Base-by-base conservation (phyloP, 2,113 vertebrate genomes). In the Anguilla rostrata region DNA sequence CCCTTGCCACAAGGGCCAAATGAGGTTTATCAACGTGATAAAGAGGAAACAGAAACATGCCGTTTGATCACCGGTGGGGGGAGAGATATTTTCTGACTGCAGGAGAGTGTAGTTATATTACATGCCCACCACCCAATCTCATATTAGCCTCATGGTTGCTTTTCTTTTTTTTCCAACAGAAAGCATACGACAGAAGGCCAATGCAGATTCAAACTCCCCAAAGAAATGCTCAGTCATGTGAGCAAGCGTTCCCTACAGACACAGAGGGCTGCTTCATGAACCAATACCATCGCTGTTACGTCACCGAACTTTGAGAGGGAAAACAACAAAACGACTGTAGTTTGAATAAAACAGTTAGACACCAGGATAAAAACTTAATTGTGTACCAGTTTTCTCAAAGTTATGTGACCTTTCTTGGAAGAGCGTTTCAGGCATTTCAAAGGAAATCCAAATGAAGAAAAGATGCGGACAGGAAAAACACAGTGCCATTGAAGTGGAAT, bases 171-270 rank as follows among this genome's bases (percentile, higher is more conserved):
- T 85, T 87, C 86, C 91, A 91, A 78, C 96, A 98, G 98, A 98
- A 92, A 96, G 92, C 43, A 94, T 97, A 91, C 92, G 97, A 84
- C 97, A 96, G 91, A 96, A 97, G 90, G 96, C 95, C 0, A 97
- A 97, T 0, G 94, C 95, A 0, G 96, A 96, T 49, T 89, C 88
- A 12, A 85, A 87, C 83, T 93, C 95, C 18, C 92, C 95, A 12
- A 95, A 94, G 91, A 97, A 92, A 75, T 98, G 98, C 56, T 84
- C 87, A 2, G 88, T 90, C 0, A 97, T 98, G 97, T 98, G 87
- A 96, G n/a, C n/a, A 22, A 79, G 82, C 22, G 2, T 56, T 83
- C 11, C 56, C 79, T 0, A 15, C 34, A 39, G 41, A 81, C 49
- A 8, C 56, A 81, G 40, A 34, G 41, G 39, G 53, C 40, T 12